Conservation (phyloP, 2,888 invertebrate species). For the Epirrhoe tristata region DNA sequence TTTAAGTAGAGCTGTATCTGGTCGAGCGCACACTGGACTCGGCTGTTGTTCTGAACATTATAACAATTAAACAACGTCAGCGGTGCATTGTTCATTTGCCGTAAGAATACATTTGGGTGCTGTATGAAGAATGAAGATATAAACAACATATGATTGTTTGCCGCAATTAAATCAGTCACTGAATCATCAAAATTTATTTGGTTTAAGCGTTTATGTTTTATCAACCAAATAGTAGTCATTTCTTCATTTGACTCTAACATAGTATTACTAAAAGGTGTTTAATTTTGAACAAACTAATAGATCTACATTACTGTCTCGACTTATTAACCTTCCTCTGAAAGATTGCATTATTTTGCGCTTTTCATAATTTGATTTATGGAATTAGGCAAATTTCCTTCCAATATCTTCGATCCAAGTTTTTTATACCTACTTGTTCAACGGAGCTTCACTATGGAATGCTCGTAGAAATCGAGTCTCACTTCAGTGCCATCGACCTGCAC, state of each 20-base stretch:
- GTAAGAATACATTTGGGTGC: neutral
- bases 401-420: slow-evolving; percentile 7
- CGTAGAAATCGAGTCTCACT: slow-evolving; percentile 37
- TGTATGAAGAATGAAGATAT: slow-evolving; percentile 5
- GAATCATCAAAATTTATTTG: slow-evolving; percentile 2
- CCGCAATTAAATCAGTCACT: slow-evolving; percentile 5
- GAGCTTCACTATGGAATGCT: slow-evolving; percentile 30
- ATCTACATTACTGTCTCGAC: neutral
- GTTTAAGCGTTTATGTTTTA: slow-evolving; percentile 7
- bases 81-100: slow-evolving; percentile 18
- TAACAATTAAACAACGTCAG: slow-evolving; percentile 24
- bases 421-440: slow-evolving; percentile 14
- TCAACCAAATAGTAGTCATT: neutral
- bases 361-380: neutral
- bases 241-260: neutral
- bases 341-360: neutral
- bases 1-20: slow-evolving; percentile 61
- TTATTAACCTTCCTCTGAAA: neutral
- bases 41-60: slow-evolving; percentile 26
- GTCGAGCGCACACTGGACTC: slow-evolving; percentile 48
- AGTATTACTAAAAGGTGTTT: neutral
- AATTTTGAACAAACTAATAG: neutral
- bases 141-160: slow-evolving; percentile 9
- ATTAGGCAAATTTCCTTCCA: neutral
- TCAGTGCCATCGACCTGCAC: slow-evolving; percentile 47